These are phyloP conservation scores for Thymelicus acteon DNA, from an alignment of 2,888 invertebrate genomes.

Conservation along the genomic window DNA sequence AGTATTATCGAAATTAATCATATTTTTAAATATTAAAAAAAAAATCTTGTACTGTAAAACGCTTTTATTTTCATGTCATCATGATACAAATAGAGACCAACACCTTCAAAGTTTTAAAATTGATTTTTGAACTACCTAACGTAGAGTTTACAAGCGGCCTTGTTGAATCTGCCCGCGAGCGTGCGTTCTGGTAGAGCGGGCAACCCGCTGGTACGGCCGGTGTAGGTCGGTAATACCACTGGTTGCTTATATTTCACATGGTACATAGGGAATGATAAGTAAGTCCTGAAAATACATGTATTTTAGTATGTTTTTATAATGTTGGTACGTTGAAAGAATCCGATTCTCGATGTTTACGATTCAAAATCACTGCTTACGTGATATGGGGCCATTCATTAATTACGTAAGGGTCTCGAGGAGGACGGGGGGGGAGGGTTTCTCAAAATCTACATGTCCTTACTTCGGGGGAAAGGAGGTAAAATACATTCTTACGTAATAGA, in stretches of 20 bases:
- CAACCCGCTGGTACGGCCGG: slow-evolving; percentile 76
- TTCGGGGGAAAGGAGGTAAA: no score
- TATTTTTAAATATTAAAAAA: no score
- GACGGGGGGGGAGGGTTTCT: no score
- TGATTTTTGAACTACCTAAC: slow-evolving; percentile 53
- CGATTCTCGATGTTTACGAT: no score
- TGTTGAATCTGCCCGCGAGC: slow-evolving; percentile 83
- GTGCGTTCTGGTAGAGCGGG: slow-evolving; percentile 84
- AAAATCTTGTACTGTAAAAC: no score
- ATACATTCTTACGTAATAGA: no score
- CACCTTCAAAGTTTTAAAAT: background rate
- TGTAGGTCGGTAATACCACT: slow-evolving; percentile 76
- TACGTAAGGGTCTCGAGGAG: no score
- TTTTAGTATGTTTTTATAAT: background rate
- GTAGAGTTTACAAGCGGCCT: slow-evolving; percentile 82
- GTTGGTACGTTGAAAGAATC: no score
- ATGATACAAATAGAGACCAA: background rate
- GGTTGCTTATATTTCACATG: slow-evolving; percentile 86
- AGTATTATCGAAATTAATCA: no score
- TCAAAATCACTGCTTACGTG: no score
- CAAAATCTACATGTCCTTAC: no score
- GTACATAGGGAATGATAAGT: slow-evolving; percentile 82
- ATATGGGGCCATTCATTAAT: no score
- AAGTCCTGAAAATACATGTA: slow-evolving; percentile 67
- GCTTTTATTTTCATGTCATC: background rate